phyloP scores from a whole-genome alignment of 2,113 vertebrate genomes.

The Geothlypis trichas region DNA sequence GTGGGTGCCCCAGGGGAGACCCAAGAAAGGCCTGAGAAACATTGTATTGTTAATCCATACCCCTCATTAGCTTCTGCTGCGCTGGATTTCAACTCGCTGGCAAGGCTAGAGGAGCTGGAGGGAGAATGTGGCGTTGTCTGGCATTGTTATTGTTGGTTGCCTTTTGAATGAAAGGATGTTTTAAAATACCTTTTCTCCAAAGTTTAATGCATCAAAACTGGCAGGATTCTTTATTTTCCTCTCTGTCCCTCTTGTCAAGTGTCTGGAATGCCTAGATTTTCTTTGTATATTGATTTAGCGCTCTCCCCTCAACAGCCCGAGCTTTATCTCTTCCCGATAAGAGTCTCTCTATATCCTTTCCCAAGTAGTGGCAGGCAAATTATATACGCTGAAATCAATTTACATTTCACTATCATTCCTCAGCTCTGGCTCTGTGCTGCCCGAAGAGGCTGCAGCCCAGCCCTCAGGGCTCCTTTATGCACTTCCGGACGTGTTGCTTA shows the following conservation, averaged over 20 bases:
- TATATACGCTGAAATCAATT: slow-evolving; percentile 1
- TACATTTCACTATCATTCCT: neutral
- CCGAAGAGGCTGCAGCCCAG: neutral
- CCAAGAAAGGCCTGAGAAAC: slow-evolving; percentile 38
- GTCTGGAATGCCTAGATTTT: slow-evolving; percentile 31
- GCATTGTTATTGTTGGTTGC: neutral
- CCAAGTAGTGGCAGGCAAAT: neutral
- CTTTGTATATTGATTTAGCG: slow-evolving; percentile 40
- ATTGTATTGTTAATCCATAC: slow-evolving; percentile 48
- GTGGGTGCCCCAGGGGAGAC: slow-evolving; percentile 20
- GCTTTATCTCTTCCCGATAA: neutral
- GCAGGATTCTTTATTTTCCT: slow-evolving; percentile 17
- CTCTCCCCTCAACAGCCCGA: neutral
- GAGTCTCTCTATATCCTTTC: neutral
- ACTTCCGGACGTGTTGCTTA: neutral
- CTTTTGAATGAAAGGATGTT: neutral
- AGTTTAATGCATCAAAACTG: slow-evolving; percentile 10
- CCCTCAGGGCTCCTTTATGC: neutral
- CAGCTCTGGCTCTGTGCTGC: neutral
- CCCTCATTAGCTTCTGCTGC: slow-evolving; percentile 43
- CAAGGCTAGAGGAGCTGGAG: neutral
- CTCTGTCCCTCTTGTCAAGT: neutral
- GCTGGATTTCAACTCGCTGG: slow-evolving; percentile 30
- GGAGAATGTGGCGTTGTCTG: neutral
- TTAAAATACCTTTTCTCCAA: slow-evolving; percentile 31